Evolutionary conservation across 2,888 invertebrate species (phyloP), one percentile per base, ranked within the genome.

Genomic region (Crematogaster levior): DNA sequence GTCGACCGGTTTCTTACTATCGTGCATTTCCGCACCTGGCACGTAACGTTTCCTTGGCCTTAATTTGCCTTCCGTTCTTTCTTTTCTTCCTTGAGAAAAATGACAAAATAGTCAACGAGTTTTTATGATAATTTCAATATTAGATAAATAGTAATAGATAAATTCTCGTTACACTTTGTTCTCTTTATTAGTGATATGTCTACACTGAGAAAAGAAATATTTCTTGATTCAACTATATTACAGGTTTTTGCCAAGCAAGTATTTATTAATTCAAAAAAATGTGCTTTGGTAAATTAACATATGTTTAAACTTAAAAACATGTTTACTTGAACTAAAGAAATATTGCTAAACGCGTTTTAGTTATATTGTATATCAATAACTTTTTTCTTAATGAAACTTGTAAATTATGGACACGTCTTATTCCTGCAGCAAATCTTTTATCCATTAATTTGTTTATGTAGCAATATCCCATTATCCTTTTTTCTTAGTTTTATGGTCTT

Each of bases 31-130:
- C 24, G 10, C 70, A 51, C 48, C 74, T 75, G 37, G 34, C 24
- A n/a, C 70, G 12, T n/a, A 6, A 48, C 12, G 24, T 51, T 27
- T 75, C n/a, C 27, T 30, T 30, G 40, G 18, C 30, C 30, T 48
- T 40, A 46, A 21, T 74, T 46, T 61, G 37, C 34, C 24, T 70
- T 34, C 15, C 21, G 34, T 21, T 46, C 73, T 60, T 43, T 43
- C 15, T 74, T 46, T 65, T 61, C 12, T 61, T 61, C 9, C n/a
- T 12, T 30, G 12, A 2, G 27, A 30, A 34, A 51, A 43, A 21
- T 4, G 10, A 34, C 18, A 37, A 65, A 58, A 40, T 21, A 51
- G 18, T 21, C 3, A 15, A 12, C 27, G 37, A 40, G 21, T 48
- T 48, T 61, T 46, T 4, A 21, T 24, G 37, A 21, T 12, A 24